These are phyloP conservation scores for Serinus canaria DNA, from an alignment of 2,113 vertebrate genomes.

Conservation along the genomic window DNA sequence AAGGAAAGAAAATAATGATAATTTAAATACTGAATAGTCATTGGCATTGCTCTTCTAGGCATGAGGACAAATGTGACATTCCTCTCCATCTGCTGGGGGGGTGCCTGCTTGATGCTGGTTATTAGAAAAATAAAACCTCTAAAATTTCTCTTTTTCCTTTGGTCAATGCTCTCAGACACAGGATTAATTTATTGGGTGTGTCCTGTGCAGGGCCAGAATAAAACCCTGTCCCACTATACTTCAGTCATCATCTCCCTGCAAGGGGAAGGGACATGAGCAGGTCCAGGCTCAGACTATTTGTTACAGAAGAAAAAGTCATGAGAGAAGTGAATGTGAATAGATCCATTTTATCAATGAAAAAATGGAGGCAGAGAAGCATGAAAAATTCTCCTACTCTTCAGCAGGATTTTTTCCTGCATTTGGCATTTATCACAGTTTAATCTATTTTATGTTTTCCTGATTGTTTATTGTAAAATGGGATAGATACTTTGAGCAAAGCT, in stretches of 20 bases:
- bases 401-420: neutral
- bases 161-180: neutral
- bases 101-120: neutral
- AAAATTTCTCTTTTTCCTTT: neutral
- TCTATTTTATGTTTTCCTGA: slow-evolving; percentile 36
- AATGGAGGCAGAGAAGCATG: neutral
- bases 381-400: neutral
- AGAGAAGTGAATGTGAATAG: neutral
- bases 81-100: neutral
- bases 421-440: slow-evolving; percentile 38
- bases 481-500: slow-evolving; percentile 12
- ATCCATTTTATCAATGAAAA: neutral
- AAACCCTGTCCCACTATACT: neutral
- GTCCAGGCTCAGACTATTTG: neutral
- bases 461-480: slow-evolving; percentile 9
- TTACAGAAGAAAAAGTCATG: neutral
- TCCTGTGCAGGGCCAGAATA: neutral
- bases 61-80: neutral
- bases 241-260: neutral
- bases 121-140: neutral
- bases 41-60: neutral
- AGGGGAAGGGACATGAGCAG: neutral
- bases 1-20: neutral
- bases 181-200: neutral
- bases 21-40: neutral